Base-by-base conservation (phyloP, 2,113 vertebrate genomes). In the Pogonocichla stellata region DNA sequence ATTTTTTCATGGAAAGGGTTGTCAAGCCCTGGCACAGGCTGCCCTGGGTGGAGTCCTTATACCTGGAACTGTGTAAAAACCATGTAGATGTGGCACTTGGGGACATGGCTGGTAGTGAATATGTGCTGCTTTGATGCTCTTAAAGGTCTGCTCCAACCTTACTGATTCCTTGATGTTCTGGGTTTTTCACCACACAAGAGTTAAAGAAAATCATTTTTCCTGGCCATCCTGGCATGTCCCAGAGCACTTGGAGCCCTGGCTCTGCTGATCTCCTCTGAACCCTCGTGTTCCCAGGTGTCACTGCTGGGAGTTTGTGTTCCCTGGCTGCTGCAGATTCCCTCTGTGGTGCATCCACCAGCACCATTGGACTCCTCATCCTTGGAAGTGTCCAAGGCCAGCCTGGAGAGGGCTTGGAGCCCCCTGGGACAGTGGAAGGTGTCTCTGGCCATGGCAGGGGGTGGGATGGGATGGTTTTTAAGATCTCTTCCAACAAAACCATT, bases 211-310 rank as follows among this genome's bases (percentile, higher is more conserved):
- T 17, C 0, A 1, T 34, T 56, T 53, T 57, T 54, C 60, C 71
- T 73, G 54, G 10, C 19, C 14, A n/a, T 54, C 50, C 67, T 83
- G 58, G 26, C 0, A 1, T 8, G 22, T 79, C 36, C 36, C 42
- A 73, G 34, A 42, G 19, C 45, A 80, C n/a, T 67, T 0, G 0
- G 45, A 86, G 38, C 56, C 42, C 26, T 20, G 42, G 19, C 5
- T 25, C 24, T 78, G n/a, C 62, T 38, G 29, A 33, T 19, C n/a
- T 72, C 15, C 24, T 38, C 45, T 1, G 11, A 9, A 43, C 53
- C 10, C 4, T 2, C 20, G 2, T 18, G 34, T 43, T 66, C 26
- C 57, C 0, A 0, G 34, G 14, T 4, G 38, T 72, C 0, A 0
- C 11, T 28, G 62, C 14, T 17, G 10, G 1, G 36, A n/a, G 5